phyloP scores from a whole-genome alignment of 2,888 invertebrate genomes.

The Taphrorychus bicolor region DNA sequence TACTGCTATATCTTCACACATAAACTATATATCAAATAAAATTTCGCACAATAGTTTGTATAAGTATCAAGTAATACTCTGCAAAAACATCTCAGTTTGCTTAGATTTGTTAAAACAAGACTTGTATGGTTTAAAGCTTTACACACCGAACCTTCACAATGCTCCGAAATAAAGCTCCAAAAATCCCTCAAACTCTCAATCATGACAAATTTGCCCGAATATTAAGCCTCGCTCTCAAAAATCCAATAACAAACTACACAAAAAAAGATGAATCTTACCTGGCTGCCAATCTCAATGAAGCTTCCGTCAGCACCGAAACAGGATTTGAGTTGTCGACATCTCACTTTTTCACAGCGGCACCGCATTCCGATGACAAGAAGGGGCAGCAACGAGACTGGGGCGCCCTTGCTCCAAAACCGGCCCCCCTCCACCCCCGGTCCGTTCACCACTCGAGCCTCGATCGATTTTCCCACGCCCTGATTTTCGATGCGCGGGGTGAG shows the following conservation, averaged over 20 bases:
- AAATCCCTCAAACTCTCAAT: no score
- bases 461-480: conserved; percentile 43
- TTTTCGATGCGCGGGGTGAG: conserved; percentile 40
- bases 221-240: background rate
- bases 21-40: no score
- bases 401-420: conserved; percentile 29
- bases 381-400: conserved; percentile 38
- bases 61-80: no score
- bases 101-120: no score
- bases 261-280: conserved; percentile 33
- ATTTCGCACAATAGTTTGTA: no score
- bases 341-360: conserved; percentile 39
- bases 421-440: background rate
- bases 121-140: no score
- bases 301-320: conserved; percentile 28
- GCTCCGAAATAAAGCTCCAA: no score
- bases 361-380: conserved; percentile 41
- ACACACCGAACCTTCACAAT: no score
- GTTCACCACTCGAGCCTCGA: conserved; percentile 26
- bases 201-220: background rate
- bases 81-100: no score
- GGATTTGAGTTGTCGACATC: conserved; percentile 36
- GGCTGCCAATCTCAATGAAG: conserved; percentile 30
- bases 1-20: no score
- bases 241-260: background rate